Base-by-base conservation (phyloP, 2,888 invertebrate species). In the Nycteola revayana region DNA sequence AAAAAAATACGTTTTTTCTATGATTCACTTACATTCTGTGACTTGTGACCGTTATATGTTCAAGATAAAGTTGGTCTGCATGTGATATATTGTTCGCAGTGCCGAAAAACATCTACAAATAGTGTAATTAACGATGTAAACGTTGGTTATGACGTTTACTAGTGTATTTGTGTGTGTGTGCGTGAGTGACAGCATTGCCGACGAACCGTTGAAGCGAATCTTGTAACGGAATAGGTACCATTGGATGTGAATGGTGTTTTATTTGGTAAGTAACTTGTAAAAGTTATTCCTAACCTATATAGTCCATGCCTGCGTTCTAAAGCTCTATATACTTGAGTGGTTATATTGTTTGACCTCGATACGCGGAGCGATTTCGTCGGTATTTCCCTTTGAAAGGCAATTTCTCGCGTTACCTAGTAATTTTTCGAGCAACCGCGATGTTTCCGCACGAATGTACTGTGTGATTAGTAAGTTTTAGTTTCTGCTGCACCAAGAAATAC, bases 101-200 rank as follows among this genome's bases (percentile, higher is more conserved):
- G 62, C 54, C 50, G 43, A 67, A 70, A 75, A 79, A 74, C 72
- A 60, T 62, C 61, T 73, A 53, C 62, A 72, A 77, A 74, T 70
- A 62, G 75, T 76, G 73, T 73, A 84, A 84, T 80, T 83, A 82
- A 64, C 68, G 69, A 67, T 74, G 79, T 84, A 80, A 86, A 83
- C 78, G 80, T 81, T 76, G 75, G 75, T 74, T 77, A 81, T 87
- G 87, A 88, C 87, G 86, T 88, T 87, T 87, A 79, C 75, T 77
- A 75, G 68, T 60, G 67, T 75, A 73, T 75, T 43, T 74, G 71
- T 73, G 71, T 75, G 69, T 75, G 86, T 78, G 83, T 74, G 66
- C 53, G 84, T 77, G 75, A 76, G 75, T 76, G 80, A 77, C 79
- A 79, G 82, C 80, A 79, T 76, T 78, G 81, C 77, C 76, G 82